Base-by-base conservation (phyloP, 2,888 invertebrate genomes). In the Gastrophysa polygoni region DNA sequence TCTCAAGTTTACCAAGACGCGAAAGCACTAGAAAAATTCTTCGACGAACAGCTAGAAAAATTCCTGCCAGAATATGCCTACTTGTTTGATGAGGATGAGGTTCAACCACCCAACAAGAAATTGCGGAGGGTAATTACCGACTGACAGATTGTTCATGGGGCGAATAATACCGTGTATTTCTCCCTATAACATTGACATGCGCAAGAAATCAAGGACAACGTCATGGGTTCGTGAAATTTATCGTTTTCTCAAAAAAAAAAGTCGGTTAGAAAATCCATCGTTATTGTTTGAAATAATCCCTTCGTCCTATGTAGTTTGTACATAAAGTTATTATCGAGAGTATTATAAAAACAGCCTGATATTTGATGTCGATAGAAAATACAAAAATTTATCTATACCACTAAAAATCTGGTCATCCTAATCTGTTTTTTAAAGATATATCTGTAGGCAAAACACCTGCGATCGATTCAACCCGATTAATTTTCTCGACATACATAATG, bases 1-100 rank as follows among this genome's bases (percentile, higher is more conserved):
- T 89, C 91, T 14, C 88, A 88, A 78, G 87, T 92, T 46, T 91
- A 89, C 82, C 87, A 87, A 74, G 91, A 93, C 82, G 93, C 92
- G 46, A 89, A 90, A 80, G 88, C 89, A 66, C 85, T 95, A 73
- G 93, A 95, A 80, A 91, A 91, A 81, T 93, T 93, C 83, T 93
- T 94, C 80, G 92, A 93, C 75, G 89, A 91, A 75, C 89, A 92
- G 77, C 83, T 94, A 68, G 78, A 87, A 55, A 93, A 93, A 81
- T 92, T 92, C 89, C 83, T 93, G 72, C 93, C 93, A 1, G 89
- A 88, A 77, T 90, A 88, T 81, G 89, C 88, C 20, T 86, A 86
- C 76, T 87, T 85, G 66, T 81, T 81, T 34, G 83, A 83, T 52
- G 65, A 69, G 5, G 83, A 82, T 56, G 84, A 84, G 10, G 84